Evolutionary conservation across 2,113 vertebrate genomes (phyloP), one percentile per base, ranked within the genome.

Genomic region (Petromus typicus): DNA sequence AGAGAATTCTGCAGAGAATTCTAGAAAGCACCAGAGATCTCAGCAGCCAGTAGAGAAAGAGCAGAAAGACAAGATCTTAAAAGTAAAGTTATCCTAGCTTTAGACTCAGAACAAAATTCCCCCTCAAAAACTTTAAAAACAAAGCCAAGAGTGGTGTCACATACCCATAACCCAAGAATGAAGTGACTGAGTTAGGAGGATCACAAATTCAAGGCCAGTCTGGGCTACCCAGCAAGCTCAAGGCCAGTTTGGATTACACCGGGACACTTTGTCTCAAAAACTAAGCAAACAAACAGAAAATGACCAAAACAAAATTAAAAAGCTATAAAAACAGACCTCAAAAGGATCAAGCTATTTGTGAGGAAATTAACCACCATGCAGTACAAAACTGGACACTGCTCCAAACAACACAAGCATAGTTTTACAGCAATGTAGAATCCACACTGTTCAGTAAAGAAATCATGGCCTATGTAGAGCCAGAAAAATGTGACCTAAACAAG

Each of bases 321-420:
- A 78, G 8, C 45, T 51, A 25, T 51, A 32, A 78, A 78, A 78
- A 51, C 32, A 89, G 76, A 5, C 45, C 20, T 89, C 45, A 63
- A 79, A 82, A 79, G 23, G 48, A 86, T 66, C 25, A 64, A 69
- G n/a, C 27, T 82, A 86, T 86, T 56, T 87, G 76, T 87, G 61
- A 87, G 11, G 76, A 75, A 94, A 78, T 84, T 82, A 89, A 86
- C 64, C 23, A 51, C 11, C 30, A 43, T 22, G 66, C 1, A 91
- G 22, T 85, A 95, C 16, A 94, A 90, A 95, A 96, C 23, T 45
- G 14, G 92, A 59, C 11, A 67, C 10, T 79, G 22, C 91, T 92
- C 30, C 81, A 43, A 86, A 57, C 34, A 91, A 91, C 23, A 82
- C 20, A 89, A 54, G 73, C 59, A 2, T 27, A 91, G 37, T 7